Base-by-base conservation (phyloP, 2,113 vertebrate genomes). In the Eurypyga helias region DNA sequence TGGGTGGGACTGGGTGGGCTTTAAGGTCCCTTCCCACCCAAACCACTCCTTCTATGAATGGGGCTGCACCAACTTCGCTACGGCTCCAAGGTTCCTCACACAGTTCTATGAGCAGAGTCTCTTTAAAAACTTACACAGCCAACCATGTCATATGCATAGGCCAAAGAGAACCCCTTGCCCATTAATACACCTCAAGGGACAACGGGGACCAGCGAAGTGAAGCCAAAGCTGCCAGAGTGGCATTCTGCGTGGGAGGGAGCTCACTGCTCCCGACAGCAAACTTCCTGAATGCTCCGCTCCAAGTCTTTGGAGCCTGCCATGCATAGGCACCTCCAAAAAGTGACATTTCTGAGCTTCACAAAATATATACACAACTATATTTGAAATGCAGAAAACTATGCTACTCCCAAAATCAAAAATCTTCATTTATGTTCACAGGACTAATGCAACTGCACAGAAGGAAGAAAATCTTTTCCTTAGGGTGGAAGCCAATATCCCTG, bases 251-350 rank as follows among this genome's bases (percentile, higher is more conserved):
- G 69, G 90, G 90, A 92, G 69, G 86, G 81, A 95, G 93, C 90
- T 87, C 86, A 1, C 69, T 49, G 83, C 2, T 17, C 25, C 90
- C 85, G 81, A 93, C 66, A 95, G 93, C 84, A 94, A 83, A 71
- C 64, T 92, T 95, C 92, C 93, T 36, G 31, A 75, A 4, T 0
- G 1, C 84, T 65, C 61, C 0, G 1, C 84, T 65, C 61, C 2
- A 13, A 97, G 89, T 19, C 93, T 66, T 36, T 25, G 80, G 62
- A 86, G 78, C 61, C 85, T 75, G 55, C 83, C 73, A 46, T 2
- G 77, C n/a, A 90, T 88, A 49, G 95, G 95, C 93, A 93, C 79
- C 0, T 92, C 96, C 52, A 71, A 83, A 45, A 86, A 93, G 65
- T 61, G 83, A 75, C 81, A 95, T 87, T 94, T 86, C 71, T 41